A percentile compares a stretch with the other conserved stretches of the same genome.
phyloP scores from a whole-genome alignment of 2,888 invertebrate genomes.

The Helleia helle region DNA sequence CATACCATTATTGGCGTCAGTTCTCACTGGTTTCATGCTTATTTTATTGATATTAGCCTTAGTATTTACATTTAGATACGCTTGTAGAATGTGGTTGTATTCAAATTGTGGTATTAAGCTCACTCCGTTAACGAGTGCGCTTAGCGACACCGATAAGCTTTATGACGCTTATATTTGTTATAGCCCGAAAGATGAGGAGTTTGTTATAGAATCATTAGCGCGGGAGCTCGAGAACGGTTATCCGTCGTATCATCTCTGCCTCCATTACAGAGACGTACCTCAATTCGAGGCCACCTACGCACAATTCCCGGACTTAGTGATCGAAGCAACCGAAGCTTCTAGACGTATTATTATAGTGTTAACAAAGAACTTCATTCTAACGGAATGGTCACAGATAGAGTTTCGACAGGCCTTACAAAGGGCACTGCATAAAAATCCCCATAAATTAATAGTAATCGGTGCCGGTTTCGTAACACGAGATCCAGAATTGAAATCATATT shows the following conservation, averaged over 20 bases:
- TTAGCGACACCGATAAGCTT: slow-evolving; percentile 88
- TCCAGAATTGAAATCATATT: slow-evolving; percentile 89
- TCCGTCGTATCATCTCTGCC: slow-evolving; percentile 86
- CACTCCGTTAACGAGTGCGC: slow-evolving; percentile 79
- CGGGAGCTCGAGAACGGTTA: slow-evolving; percentile 88
- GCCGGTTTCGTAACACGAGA: slow-evolving; percentile 87
- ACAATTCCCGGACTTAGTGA: slow-evolving; percentile 82
- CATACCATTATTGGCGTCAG: slow-evolving; percentile 86
- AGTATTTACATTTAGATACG: slow-evolving; percentile 89
- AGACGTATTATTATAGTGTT: slow-evolving; percentile 90
- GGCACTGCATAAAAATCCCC: slow-evolving; percentile 86
- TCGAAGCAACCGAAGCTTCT: slow-evolving; percentile 91
- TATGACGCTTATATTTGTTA: slow-evolving; percentile 96
- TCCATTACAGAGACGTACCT: slow-evolving; percentile 90
- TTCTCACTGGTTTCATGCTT: slow-evolving; percentile 83
- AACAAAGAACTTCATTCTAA: slow-evolving; percentile 90
- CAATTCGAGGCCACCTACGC: slow-evolving; percentile 80
- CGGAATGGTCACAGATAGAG: slow-evolving; percentile 94
- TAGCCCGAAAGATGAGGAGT: slow-evolving; percentile 93
- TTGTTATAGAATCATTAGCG: slow-evolving; percentile 88
- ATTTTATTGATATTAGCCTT: slow-evolving; percentile 84
- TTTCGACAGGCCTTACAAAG: slow-evolving; percentile 93
- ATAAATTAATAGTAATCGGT: slow-evolving; percentile 89
- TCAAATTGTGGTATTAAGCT: slow-evolving; percentile 90
- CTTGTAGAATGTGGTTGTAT: slow-evolving; percentile 91